Conservation (phyloP, 1,140 invertebrate genomes). For the Trinorchestia longiramus region DNA sequence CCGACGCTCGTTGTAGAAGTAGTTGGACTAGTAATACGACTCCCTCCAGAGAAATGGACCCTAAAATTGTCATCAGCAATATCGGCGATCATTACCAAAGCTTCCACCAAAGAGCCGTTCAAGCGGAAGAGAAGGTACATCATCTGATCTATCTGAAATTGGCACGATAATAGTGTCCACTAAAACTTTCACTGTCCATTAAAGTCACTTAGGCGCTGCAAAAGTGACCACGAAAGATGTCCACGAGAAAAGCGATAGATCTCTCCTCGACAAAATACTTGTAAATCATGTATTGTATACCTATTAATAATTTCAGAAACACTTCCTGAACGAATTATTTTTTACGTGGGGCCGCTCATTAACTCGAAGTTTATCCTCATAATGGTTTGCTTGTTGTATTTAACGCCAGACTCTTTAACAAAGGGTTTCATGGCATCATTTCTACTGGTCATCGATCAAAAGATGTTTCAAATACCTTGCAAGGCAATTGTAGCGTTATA, state of each 20-base stretch:
- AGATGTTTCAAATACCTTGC: no score
- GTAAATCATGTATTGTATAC: background rate
- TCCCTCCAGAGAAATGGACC: background rate
- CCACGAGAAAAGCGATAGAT: background rate
- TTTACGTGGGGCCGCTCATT: no score
- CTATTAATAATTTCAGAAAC: background rate
- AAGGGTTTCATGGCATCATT: no score
- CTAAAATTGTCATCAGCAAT: constrained; percentile 9
- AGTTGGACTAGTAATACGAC: background rate
- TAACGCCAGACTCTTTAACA: no score
- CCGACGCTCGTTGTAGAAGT: background rate
- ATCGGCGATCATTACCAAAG: background rate
- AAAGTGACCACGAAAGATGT: background rate
- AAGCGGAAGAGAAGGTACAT: background rate
- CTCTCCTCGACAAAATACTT: background rate
- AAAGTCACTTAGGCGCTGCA: background rate
- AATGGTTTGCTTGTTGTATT: no score
- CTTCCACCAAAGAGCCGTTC: background rate
- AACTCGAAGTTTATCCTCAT: no score
- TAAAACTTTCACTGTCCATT: background rate
- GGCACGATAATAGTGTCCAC: background rate
- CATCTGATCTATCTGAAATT: background rate
- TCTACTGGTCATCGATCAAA: no score
- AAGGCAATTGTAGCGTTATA: no score
- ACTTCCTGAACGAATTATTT: no score